Base-by-base conservation (phyloP, 2,888 invertebrate genomes). In the Amiota minor region DNA sequence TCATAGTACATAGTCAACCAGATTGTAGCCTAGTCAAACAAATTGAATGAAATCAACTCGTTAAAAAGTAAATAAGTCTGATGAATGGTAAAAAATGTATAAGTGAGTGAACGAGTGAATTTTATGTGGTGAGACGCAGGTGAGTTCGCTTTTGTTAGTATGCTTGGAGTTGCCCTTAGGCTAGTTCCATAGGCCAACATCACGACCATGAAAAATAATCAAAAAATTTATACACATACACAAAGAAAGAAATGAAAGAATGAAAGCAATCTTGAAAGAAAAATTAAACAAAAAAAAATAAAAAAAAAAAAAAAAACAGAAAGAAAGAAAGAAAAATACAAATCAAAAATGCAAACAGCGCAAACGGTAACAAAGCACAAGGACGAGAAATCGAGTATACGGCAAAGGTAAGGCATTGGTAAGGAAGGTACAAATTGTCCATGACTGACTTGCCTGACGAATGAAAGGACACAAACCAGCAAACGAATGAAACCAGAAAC, bases 11-110 rank as follows among this genome's bases (percentile, higher is more conserved):
- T 35, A 35, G 35, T 35, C 35, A 35, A 35, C 35, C 35, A 35
- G 35, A 80, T 74, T 82, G 83, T 80, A 86, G 85, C 87, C 88
- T 86, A 83, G 82, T 79, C 83, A 87, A 87, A 87, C 87, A 88
- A 88, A 88, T 88, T 88, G 88, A 88, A 88, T 88, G 88, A 87
- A 88, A 88, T 88, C 88, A 88, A 88, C 88, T 88, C 88, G 88
- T 88, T 88, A 88, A 88, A 88, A 88, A 87, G 87, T 88, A 88
- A 88, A 88, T 86, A 88, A 88, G 84, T 84, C 85, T 87, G 87
- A 88, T 87, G 88, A 88, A 88, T 87, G 84, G 82, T 80, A 79
- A 75, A 76, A 80, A 75, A 76, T 78, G 81, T 86, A 84, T 83
- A 83, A 85, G 62, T 62, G 35, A 35, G 16, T 50, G 67, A 59